These are phyloP conservation scores for Pheosia gnoma DNA, from an alignment of 2,888 invertebrate species.

Conservation along the genomic window DNA sequence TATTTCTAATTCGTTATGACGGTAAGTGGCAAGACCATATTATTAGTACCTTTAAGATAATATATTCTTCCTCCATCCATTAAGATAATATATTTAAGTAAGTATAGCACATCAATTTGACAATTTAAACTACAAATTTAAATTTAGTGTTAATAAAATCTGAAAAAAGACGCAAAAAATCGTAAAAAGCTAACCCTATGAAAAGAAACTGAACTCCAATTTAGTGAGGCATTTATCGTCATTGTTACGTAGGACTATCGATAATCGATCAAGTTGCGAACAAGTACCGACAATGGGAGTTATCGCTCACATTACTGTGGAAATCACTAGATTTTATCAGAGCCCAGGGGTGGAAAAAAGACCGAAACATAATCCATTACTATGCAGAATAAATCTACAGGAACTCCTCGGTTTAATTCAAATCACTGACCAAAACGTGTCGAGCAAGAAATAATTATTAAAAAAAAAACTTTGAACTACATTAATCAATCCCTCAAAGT, in stretches of 20 bases:
- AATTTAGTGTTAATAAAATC: too few relatives aligned
- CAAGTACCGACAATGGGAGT: slow-evolving; percentile 58
- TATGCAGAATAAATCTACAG: not conserved
- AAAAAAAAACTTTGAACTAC: not conserved
- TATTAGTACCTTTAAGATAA: too few relatives aligned
- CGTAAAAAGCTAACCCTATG: slow-evolving; percentile 25
- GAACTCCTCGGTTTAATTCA: too few relatives aligned
- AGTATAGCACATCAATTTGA: too few relatives aligned
- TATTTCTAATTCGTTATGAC: slow-evolving; percentile 19
- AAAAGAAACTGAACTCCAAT: slow-evolving; percentile 55
- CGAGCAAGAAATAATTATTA: not conserved
- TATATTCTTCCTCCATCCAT: too few relatives aligned
- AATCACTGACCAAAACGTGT: too few relatives aligned
- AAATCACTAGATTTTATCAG: slow-evolving; percentile 50
- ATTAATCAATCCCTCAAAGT: not conserved
- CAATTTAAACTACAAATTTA: too few relatives aligned
- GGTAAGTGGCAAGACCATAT: slow-evolving; percentile 10
- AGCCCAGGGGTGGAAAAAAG: slow-evolving; percentile 6
- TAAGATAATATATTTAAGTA: too few relatives aligned
- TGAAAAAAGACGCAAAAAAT: slow-evolving; percentile 13
- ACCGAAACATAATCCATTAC: not conserved
- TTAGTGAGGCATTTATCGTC: slow-evolving; percentile 66
- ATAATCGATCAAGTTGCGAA: slow-evolving; percentile 59
- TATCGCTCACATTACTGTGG: slow-evolving; percentile 53
- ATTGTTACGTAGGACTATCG: slow-evolving; percentile 65